A percentile compares a stretch with the other conserved stretches of the same genome.
phyloP scores from a whole-genome alignment of 2,113 vertebrate genomes.

The Calypte anna region DNA sequence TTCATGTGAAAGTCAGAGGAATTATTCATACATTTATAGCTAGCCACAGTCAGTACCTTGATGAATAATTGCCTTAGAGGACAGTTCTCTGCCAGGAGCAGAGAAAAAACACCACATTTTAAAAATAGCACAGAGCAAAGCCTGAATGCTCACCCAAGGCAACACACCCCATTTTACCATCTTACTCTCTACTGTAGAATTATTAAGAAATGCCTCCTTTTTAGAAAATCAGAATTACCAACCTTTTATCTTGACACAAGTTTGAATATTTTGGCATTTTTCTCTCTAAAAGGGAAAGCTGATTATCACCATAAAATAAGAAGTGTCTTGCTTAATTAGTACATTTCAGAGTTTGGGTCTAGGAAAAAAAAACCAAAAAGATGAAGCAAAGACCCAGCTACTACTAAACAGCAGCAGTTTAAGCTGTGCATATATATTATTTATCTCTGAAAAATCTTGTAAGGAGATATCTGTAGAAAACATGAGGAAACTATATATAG shows the following conservation, averaged over 20 bases:
- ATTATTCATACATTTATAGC: neutral
- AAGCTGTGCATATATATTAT: neutral
- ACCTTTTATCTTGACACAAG: neutral
- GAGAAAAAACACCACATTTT: neutral
- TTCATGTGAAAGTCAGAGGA: neutral
- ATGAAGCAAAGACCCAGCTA: neutral
- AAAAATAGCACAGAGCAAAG: neutral
- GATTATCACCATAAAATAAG: neutral
- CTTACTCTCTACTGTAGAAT: neutral
- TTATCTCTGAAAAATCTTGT: neutral
- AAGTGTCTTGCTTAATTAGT: neutral
- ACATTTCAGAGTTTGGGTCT: neutral
- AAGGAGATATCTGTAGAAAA: neutral
- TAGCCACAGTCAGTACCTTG: neutral
- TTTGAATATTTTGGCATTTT: neutral
- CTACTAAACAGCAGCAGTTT: neutral
- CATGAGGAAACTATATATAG: neutral
- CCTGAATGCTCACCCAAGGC: neutral
- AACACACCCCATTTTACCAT: neutral
- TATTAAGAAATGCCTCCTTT: neutral
- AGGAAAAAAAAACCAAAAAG: neutral
- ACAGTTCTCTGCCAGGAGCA: neutral
- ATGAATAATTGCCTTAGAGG: conserved; percentile 15
- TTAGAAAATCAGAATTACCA: neutral
- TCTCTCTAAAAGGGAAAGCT: neutral